Base-by-base conservation (phyloP, 2,888 invertebrate species). In the Tenodera sinensis region DNA sequence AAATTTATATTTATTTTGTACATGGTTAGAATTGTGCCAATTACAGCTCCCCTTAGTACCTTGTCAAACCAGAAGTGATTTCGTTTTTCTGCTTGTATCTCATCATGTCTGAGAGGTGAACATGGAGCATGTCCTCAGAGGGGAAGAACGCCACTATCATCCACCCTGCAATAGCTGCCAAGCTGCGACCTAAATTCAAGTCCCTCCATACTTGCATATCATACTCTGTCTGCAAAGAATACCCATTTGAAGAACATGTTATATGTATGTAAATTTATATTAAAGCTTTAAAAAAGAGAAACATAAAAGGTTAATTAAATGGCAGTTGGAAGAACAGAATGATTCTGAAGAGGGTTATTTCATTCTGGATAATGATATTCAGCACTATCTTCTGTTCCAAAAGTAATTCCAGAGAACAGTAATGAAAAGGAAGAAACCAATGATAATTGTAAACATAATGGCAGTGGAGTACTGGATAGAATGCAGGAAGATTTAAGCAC, bases 121-220 rank as follows among this genome's bases (percentile, higher is more conserved):
- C 8, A 27, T 84, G 84, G 2, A 89, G 87, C 84, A 87, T 30
- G 34, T 89, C 85, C 25, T 87, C 47, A 42, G 71, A 42, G 20
- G 89, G 87, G 81, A 87, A 87, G 25, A 89, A 82, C 3, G 88
- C 83, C 15, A 88, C 54, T 25, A 89, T 47, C 27, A 88, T 34
- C 89, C 89, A 89, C 3, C 88, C 89, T 25, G 83, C 28, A 85
- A 89, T 84, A 6, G 88, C 89, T 3, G 86, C 88, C 42, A 88
- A 83, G 28, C 83, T 88, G 15, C 89, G 88, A 83, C 54, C 83
- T 4, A 89, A 71, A 47, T 83, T 89, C 14, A 89, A 34, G 28
- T 54, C 47, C 20, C 30, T 85, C 89, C 89, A 89, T n/a, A 85
- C 82, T 54, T 28, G 54, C 83, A 89, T 27, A 84, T 83, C 47